These are phyloP conservation scores for Tychaedon coryphoeus DNA, from an alignment of 2,113 vertebrate species.

Conservation along the genomic window DNA sequence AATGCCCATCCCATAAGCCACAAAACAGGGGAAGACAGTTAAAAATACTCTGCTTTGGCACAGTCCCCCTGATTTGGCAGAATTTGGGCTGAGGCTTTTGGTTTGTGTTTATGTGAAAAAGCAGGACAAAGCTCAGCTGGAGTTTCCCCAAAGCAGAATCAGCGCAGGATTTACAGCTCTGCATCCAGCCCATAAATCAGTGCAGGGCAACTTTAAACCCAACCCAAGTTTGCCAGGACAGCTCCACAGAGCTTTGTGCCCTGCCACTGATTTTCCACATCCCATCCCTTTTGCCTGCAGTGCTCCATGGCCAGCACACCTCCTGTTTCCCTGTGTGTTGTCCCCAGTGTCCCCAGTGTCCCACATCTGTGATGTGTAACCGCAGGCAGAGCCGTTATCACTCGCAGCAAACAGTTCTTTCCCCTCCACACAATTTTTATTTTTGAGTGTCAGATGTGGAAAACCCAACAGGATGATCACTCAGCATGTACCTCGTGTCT, in stretches of 20 bases:
- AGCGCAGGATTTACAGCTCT: not conserved
- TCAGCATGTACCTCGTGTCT: slow-evolving; percentile 10
- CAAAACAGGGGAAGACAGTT: not conserved
- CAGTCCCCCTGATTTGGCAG: not conserved
- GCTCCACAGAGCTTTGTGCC: not conserved
- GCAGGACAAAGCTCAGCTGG: slow-evolving; percentile 59
- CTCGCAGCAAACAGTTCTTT: not conserved
- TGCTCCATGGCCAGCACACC: not conserved
- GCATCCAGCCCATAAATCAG: slow-evolving; percentile 38
- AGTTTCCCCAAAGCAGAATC: not conserved
- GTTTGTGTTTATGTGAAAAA: slow-evolving; percentile 7
- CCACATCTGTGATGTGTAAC: not conserved
- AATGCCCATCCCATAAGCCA: not conserved
- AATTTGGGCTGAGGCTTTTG: slow-evolving; percentile 35
- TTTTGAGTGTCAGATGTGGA: not conserved
- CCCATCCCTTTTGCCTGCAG: not conserved
- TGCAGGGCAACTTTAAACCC: not conserved
- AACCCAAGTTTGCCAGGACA: not conserved
- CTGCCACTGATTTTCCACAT: not conserved
- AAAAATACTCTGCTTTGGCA: slow-evolving; percentile 24
- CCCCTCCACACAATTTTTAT: not conserved
- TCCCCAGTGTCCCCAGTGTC: not conserved
- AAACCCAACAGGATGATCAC: slow-evolving; percentile 19
- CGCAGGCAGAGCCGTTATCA: not conserved
- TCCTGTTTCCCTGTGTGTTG: accelerated